Base-by-base conservation (phyloP, 2,113 vertebrate species). In the Ceyx cyanopectus region DNA sequence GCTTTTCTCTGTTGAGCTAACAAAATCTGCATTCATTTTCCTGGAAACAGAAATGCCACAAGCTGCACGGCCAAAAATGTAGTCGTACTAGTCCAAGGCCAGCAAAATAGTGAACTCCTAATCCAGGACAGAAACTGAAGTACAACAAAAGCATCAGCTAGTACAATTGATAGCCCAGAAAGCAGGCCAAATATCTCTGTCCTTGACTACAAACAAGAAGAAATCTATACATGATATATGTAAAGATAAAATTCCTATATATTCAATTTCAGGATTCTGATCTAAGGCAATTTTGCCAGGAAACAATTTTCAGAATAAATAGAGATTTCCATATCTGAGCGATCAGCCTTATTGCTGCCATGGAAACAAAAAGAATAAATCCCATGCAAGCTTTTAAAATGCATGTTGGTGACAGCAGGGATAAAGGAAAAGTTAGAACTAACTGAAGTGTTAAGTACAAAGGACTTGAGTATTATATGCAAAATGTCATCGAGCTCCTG, bases 351-450 rank as follows among this genome's bases (percentile, higher is more conserved):
- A 86, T 73, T 91, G 94, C 76, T 96, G 58, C 82, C 67, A 95
- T 91, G 84, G 93, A 94, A 96, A 96, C 87, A 80, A 93, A 90
- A 85, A 74, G 34, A 93, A 82, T 80, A 95, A 93, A 96, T 85
- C 84, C 60, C 32, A 84, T 70, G 45, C 41, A 91, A 77, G 70
- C 56, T 80, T 87, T 96, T 89, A 94, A 94, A 94, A 94, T 85
- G 63, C 22, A 81, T 77, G 61, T 58, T 89, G 85, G 87, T 92
- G 87, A 91, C 76, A 95, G 84, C 56, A 81, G 14, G 62, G 70
- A 93, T 86, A 89, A 93, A 94, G 84, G 30, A 92, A 53, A 94
- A 93, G 50, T 81, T 86, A 91, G 68, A 95, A 87, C 70, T 87
- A 95, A 87, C 50, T 23, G 5, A 92, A 77, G 26, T 48, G 62